phyloP scores from a whole-genome alignment of 2,888 invertebrate genomes.

The Lymantria monacha region DNA sequence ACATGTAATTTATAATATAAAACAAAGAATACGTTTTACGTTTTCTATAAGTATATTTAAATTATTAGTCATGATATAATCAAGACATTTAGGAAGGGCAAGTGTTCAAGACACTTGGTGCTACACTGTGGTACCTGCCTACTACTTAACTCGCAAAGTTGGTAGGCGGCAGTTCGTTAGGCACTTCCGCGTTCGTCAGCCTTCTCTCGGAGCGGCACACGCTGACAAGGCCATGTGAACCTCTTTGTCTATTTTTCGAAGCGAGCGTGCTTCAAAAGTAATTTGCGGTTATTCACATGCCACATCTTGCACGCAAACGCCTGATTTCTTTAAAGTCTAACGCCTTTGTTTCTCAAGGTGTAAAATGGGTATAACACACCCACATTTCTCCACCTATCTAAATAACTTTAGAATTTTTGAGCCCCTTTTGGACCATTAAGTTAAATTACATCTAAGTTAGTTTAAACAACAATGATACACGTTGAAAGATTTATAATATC shows the following conservation, averaged over 20 bases:
- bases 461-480: no score
- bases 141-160: constrained; percentile 59
- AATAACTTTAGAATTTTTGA: no score
- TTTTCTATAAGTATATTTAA: background rate
- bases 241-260: constrained; percentile 72
- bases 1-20: no score
- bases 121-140: background rate
- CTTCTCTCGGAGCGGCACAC: constrained; percentile 60
- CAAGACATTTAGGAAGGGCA: constrained; percentile 25
- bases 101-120: constrained; percentile 4
- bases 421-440: no score
- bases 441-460: no score
- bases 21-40: constrained; percentile 7
- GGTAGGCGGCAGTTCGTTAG: constrained; percentile 70
- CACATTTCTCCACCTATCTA: no score
- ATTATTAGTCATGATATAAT: constrained; percentile 11
- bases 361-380: no score
- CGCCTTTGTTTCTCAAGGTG: no score
- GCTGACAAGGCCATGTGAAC: constrained; percentile 73
- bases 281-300: constrained; percentile 36
- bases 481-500: no score
- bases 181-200: constrained; percentile 66
- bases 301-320: constrained; percentile 16
- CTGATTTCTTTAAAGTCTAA: background rate
- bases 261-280: constrained; percentile 29